phyloP scores from a whole-genome alignment of 2,888 invertebrate species.

The Drosophila sordidapex region DNA sequence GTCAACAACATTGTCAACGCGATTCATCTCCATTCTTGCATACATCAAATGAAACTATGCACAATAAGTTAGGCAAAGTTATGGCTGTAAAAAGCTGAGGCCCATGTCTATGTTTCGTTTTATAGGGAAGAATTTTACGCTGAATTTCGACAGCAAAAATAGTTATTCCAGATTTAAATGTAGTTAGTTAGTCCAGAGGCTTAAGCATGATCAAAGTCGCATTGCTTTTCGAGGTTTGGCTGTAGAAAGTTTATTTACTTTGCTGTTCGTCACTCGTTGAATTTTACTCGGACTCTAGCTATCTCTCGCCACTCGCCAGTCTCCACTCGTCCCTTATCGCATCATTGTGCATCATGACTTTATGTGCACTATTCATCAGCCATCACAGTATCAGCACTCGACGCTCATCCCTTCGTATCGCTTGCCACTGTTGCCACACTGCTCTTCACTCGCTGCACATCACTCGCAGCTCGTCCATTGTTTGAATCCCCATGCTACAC shows the following conservation, averaged over 20 bases:
- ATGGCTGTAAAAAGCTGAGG: neutral
- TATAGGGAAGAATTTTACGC: too few relatives aligned
- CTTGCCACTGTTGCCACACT: conserved; percentile 13
- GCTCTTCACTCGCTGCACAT: conserved; percentile 1
- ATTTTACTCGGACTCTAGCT: neutral
- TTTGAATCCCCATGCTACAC: conserved; percentile 9
- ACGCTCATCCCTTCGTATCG: neutral
- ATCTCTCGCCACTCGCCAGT: neutral
- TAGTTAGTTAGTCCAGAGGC: neutral
- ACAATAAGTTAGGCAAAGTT: neutral
- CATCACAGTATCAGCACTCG: neutral
- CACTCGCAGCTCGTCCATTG: conserved; percentile 31
- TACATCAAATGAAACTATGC: neutral
- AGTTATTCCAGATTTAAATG: neutral
- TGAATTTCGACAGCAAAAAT: neutral
- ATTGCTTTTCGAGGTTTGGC: neutral
- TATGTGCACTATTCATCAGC: neutral
- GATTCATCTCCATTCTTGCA: neutral
- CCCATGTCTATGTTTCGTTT: neutral
- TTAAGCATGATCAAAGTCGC: neutral
- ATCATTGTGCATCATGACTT: neutral
- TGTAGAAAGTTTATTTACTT: neutral
- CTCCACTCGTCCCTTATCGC: neutral
- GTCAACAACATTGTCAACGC: neutral
- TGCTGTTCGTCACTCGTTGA: neutral